Conservation (phyloP, 2,888 invertebrate genomes). For the Noctua comes region DNA sequence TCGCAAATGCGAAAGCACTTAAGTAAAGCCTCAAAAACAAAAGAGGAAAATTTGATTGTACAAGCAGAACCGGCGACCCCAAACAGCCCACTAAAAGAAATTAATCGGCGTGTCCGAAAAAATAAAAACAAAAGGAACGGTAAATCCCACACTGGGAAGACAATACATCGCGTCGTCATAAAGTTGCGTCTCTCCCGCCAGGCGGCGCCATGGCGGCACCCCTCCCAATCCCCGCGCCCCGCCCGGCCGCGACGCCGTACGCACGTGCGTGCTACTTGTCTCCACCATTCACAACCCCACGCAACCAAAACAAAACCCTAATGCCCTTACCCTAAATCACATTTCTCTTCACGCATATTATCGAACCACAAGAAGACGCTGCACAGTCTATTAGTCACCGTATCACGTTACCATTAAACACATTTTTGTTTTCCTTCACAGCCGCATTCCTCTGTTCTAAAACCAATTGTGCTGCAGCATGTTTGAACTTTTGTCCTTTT, state of each 20-base stretch:
- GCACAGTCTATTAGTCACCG: conserved; percentile 83
- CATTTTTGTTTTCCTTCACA: conserved; percentile 80
- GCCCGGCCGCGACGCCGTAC: conserved; percentile 72
- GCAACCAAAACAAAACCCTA: conserved; percentile 79
- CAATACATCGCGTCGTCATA: conserved; percentile 87
- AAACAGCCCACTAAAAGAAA: conserved; percentile 82
- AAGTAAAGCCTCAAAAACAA: conserved; percentile 72
- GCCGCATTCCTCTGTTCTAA: conserved; percentile 80
- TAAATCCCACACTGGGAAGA: conserved; percentile 88
- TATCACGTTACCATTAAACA: conserved; percentile 84
- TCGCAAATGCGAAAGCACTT: conserved; percentile 69
- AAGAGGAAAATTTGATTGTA: conserved; percentile 74
- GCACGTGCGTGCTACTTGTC: conserved; percentile 88
- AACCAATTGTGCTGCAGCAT: conserved; percentile 84
- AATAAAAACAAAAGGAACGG: conserved; percentile 86
- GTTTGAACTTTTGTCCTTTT: conserved; percentile 89
- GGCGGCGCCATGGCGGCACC: conserved; percentile 84
- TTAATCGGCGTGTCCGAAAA: conserved; percentile 85
- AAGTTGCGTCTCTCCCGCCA: conserved; percentile 87
- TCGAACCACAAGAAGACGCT: conserved; percentile 69
- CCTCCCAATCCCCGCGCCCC: conserved; percentile 54
- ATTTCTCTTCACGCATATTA: conserved; percentile 66
- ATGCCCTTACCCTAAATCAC: conserved; percentile 74
- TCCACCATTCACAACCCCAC: conserved; percentile 73
- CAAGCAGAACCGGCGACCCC: conserved; percentile 74